Conservation (phyloP, 2,113 vertebrate species). For the Chiloscyllium plagiosum region DNA sequence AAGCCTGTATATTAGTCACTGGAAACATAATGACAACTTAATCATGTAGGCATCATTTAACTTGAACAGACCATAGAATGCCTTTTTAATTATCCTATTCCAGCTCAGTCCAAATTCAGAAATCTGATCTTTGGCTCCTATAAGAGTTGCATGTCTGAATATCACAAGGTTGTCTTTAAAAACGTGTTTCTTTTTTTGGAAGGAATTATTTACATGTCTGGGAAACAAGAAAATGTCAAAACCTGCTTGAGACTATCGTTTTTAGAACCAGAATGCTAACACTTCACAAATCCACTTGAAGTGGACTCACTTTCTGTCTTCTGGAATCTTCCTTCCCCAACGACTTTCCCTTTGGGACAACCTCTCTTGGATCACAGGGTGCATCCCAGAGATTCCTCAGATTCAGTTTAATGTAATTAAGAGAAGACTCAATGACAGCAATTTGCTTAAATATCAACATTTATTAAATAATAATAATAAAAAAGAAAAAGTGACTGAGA, state of each 20-base stretch:
- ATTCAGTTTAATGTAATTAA: too few species aligned
- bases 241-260: not conserved
- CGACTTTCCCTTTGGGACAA: not conserved
- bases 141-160: not conserved
- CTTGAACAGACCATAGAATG: not conserved
- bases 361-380: not conserved
- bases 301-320: not conserved
- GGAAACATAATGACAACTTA: not conserved
- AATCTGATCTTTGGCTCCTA: not conserved
- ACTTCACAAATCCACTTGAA: not conserved
- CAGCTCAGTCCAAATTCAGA: not conserved
- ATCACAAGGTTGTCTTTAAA: not conserved
- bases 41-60: not conserved
- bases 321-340: not conserved
- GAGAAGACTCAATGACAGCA: too few species aligned
- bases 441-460: too few species aligned
- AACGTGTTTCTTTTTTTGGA: not conserved
- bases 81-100: not conserved
- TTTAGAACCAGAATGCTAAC: not conserved
- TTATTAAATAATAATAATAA: too few species aligned
- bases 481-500: too few species aligned
- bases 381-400: too few species aligned
- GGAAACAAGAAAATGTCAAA: not conserved
- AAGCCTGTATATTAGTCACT: not conserved
- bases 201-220: not conserved